Base-by-base conservation (phyloP, 2,797 vertebrate genomes). In the Euphonia xanthogaster region DNA sequence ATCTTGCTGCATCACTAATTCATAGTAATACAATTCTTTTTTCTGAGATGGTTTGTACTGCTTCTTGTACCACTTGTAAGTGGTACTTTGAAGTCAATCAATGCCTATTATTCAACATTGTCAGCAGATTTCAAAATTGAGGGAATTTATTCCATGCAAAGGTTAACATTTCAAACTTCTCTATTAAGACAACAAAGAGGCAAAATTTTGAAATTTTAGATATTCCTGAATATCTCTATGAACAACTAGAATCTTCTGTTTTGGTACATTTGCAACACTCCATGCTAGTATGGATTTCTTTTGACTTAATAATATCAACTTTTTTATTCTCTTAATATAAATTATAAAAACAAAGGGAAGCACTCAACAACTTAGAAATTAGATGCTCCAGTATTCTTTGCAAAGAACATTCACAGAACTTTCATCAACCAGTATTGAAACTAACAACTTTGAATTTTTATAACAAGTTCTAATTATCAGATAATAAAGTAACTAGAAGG, bases 1-100 rank as follows among this genome's bases (percentile, higher is more conserved):
- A 75, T 75, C 68, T 93, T 95, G 86, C 78, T 92, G 54, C 75
- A 89, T 77, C 86, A 82, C 54, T 86, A 93, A 77, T 94, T 94
- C 61, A 92, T 68, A 55, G 47, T 76, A 88, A 92, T 88, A 89
- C 7, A 61, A 30, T 62, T 68, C 2, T 73, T 93, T 90, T 81
- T 72, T 67, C 62, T 5, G 15, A 87, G 25, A 37, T 11, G 30
- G 18, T 83, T 94, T 92, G 58, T 54, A 44, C 47, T 86, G 53
- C 71, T 87, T 86, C 44, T 92, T 61, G 50, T 83, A 54, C 57
- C 33, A 37, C 39, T 65, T 9, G 4, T 55, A 75, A 87, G 13
- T 25, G 8, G n/a, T 82, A 57, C 45, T 76, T 63, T 8, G 14
- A 87, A 83, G 75, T 68, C 60, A 82, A 13, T 25, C 0, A 0